Evolutionary conservation across 1,140 invertebrate genomes (phyloP).

Genomic region (Diabrotica undecimpunctata): DNA sequence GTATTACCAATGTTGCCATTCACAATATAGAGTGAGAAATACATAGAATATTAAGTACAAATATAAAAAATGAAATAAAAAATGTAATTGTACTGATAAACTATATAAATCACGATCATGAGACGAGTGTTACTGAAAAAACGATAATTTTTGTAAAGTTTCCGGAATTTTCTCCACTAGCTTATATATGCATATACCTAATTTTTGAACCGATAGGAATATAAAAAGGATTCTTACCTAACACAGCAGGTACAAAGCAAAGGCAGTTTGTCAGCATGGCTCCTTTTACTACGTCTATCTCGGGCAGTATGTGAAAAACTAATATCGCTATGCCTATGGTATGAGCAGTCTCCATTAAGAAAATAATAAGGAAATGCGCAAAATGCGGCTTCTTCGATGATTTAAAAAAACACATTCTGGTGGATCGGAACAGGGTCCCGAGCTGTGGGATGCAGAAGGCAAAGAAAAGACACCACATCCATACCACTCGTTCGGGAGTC

Average conservation of each 20-base stretch:
- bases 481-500: slow-evolving; percentile 79
- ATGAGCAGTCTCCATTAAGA: slow-evolving; percentile 81
- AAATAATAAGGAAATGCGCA: slow-evolving; percentile 66
- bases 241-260: slow-evolving; percentile 80
- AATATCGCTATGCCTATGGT: slow-evolving; percentile 79
- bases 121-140: too few species aligned
- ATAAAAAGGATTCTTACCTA: slow-evolving; percentile 52
- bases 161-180: too few species aligned
- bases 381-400: slow-evolving; percentile 65
- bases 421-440: slow-evolving; percentile 77
- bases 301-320: slow-evolving; percentile 83
- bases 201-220: too few species aligned
- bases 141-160: too few species aligned
- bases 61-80: too few species aligned
- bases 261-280: slow-evolving; percentile 92
- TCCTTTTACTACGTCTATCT: slow-evolving; percentile 87
- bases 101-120: too few species aligned
- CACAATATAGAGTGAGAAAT: too few species aligned
- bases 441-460: slow-evolving; percentile 84
- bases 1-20: too few species aligned
- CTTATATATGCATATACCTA: too few species aligned
- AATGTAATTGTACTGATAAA: too few species aligned
- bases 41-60: too few species aligned
- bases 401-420: slow-evolving; percentile 88
- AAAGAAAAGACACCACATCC: slow-evolving; percentile 91